These are phyloP conservation scores for Diarsia dahlii DNA, from an alignment of 2,888 invertebrate genomes.

Conservation along the genomic window DNA sequence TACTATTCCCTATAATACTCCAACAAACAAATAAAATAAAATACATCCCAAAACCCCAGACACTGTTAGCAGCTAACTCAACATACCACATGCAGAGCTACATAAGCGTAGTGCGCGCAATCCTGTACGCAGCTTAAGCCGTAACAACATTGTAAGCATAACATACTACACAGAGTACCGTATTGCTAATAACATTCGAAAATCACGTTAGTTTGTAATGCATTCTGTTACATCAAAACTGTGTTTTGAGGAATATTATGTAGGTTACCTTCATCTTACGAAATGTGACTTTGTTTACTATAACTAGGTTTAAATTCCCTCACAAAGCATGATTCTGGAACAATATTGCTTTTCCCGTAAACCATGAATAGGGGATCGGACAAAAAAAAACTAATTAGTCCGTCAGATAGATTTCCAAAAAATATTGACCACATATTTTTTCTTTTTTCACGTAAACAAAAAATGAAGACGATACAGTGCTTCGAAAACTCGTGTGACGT, in stretches of 20 bases:
- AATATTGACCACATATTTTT: no score
- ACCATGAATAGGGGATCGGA: no score
- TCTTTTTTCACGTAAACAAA: no score
- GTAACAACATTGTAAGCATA: constrained; percentile 45
- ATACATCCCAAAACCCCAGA: not conserved
- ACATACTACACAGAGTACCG: not conserved
- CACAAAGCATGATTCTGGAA: not conserved
- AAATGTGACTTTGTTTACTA: not conserved
- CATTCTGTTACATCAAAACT: not conserved
- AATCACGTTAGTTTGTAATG: constrained; percentile 9
- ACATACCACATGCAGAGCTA: constrained; percentile 31
- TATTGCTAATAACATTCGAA: constrained; percentile 26
- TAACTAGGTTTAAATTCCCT: not conserved
- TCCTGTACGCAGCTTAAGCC: constrained; percentile 43
- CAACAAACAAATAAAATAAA: not conserved
- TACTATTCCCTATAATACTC: no score
- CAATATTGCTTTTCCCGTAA: not conserved
- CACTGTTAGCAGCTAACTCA: constrained; percentile 11
- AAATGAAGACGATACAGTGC: no score
- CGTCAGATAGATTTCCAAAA: no score
- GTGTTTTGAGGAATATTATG: not conserved
- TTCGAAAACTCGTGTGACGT: no score
- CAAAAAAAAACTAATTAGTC: no score
- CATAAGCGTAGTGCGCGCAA: constrained; percentile 38
- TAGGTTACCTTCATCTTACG: not conserved